Percentiles rank a stretch among this genome's conserved stretches.
Conservation (phyloP, 2,888 invertebrate genomes). For the Caenorhabditis sp. region DNA sequence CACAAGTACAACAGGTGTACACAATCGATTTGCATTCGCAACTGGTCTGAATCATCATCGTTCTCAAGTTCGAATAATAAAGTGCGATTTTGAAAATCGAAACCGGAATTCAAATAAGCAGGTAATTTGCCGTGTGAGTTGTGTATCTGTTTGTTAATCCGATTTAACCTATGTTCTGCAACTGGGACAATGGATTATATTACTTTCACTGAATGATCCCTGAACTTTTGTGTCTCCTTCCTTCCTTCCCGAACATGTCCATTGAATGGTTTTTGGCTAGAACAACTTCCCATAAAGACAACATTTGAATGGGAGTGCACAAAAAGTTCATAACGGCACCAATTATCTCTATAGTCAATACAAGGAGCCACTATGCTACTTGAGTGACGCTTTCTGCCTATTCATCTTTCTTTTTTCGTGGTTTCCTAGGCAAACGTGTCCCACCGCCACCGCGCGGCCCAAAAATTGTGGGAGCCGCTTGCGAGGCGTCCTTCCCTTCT, state of each 20-base stretch:
- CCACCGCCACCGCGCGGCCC: neutral
- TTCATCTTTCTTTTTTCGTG: slow-evolving; percentile 48
- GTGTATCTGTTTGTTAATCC: slow-evolving; percentile 25
- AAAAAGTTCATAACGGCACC: slow-evolving; percentile 43
- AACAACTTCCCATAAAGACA: neutral
- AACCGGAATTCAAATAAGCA: slow-evolving; percentile 5
- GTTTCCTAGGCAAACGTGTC: slow-evolving; percentile 43
- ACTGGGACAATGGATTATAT: slow-evolving; percentile 17
- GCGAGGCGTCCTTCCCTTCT: slow-evolving; percentile 4
- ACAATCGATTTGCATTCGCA: slow-evolving; percentile 35
- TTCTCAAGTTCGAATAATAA: slow-evolving; percentile 7
- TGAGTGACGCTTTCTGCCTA: slow-evolving; percentile 45
- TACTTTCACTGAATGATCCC: neutral
- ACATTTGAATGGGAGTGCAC: slow-evolving; percentile 22
- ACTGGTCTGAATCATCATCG: slow-evolving; percentile 33
- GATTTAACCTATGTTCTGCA: slow-evolving; percentile 10
- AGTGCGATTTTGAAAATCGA: slow-evolving; percentile 8
- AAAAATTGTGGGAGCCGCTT: slow-evolving; percentile 42
- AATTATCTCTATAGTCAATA: slow-evolving; percentile 58
- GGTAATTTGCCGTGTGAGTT: slow-evolving; percentile 5
- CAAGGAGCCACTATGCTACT: slow-evolving; percentile 31
- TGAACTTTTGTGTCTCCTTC: neutral
- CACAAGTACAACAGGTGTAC: neutral
- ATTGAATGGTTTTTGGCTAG: neutral
- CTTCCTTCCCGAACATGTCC: neutral